Evolutionary conservation across 30 jellyfish, hydroid and myxozoan genomes (phyloP), one percentile per base, ranked within the genome.

Genomic region (Catostylus mosaicus): DNA sequence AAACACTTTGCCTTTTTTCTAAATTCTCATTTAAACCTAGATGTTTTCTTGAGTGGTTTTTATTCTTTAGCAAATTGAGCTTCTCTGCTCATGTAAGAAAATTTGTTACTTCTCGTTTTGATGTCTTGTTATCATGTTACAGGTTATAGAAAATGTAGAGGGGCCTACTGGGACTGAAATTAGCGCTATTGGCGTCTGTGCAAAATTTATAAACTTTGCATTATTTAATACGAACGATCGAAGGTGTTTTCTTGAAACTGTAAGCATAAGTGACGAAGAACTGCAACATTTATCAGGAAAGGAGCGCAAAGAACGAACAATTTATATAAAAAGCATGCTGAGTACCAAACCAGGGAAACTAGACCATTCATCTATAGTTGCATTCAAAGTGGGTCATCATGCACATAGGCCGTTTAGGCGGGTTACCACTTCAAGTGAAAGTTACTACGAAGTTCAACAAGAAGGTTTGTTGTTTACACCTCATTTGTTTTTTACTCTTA

Each of bases 291-390:
- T 75, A 52, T 37, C 97, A 30, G 38, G 93, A 31, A 76, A 54
- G 24, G 87, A 91, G 31, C 85, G 93, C 59, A 84, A 80, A 61
- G 90, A 77, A 64, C 87, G 83, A 14, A 9, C 84, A 22, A 43
- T 45, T 6, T 32, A 63, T 36, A 73, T 90, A 45, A 83, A 85
- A 59, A 72, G 86, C 8, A 47, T 52, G 35, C 80, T 90, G 47
- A 92, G 78, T 19, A 63, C 90, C 19, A 36, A 38, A 27, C 92
- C 95, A 12, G 98, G 98, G 32, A 91, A 91, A 47, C 72, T 91
- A 43, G 98, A 91, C 61, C 98, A 91, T 74, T 96, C 98, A 11
- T 85, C 98, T 2, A 91, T 91, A 19, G 96, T 75, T 12, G 95
- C 96, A n/a, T 91, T 67, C 59, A 62, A 66, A 52, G 98, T 91